Evolutionary conservation across 2,888 invertebrate genomes (phyloP), one percentile per base, ranked within the genome.

Genomic region (Oligia fasciuncula): DNA sequence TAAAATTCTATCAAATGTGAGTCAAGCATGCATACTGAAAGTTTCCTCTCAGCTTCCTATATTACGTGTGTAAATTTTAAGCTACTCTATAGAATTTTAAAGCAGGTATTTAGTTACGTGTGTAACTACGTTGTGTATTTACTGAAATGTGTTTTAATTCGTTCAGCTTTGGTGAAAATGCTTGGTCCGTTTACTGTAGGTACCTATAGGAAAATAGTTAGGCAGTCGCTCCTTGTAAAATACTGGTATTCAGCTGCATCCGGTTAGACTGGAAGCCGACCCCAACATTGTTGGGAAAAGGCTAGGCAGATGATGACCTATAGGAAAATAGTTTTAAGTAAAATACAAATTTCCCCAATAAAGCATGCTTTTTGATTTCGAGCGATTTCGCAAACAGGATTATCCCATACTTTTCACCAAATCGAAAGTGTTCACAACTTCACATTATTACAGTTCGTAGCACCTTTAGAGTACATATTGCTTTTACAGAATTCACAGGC

Each of bases 1-100:
- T 85, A 85, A 86, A 88, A 83, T 83, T 83, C 80, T 80, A 83
- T 87, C 80, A 88, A 88, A 83, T 79, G 78, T 19, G 73, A 88
- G 86, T 86, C 77, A 85, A 86, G 79, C 68, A 66, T 77, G 77
- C 86, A 83, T 68, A 77, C 76, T 68, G 57, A 69, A 83, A 83
- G 62, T 86, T 87, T 75, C 23, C 29, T 69, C 35, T 43, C 51
- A 43, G 23, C 46, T 73, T 67, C 43, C 73, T 78, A 65, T 76
- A 74, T 74, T 77, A 75, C 66, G n/a, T 51, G 66, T 70, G 72
- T 72, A 63, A 63, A 80, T 75, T 80, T 73, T 68, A 62, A 77
- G 40, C 72, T 65, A 63, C 74, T 70, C 60, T 49, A 65, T 71
- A 65, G 49, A 70, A 86, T 54, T 73, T 75, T 40, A 51, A 62